These are phyloP conservation scores for Lepidochrysops patricia DNA, from an alignment of 2,888 invertebrate species.

Conservation along the genomic window DNA sequence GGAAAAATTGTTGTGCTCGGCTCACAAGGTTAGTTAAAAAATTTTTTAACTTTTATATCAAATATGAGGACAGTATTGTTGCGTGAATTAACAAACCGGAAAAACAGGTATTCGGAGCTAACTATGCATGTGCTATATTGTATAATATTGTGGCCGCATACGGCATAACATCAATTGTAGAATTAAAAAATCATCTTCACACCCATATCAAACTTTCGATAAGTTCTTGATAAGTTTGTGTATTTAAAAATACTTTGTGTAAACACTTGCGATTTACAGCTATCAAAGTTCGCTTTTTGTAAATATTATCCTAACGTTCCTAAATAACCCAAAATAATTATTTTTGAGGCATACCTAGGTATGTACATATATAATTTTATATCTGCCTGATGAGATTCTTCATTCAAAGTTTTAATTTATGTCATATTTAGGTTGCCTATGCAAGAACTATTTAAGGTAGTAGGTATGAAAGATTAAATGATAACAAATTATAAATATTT, in stretches of 20 bases:
- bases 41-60: not conserved
- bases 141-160: not conserved
- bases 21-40: constrained; percentile 78
- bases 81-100: not conserved
- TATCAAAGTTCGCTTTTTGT: not conserved
- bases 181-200: not conserved
- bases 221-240: not conserved
- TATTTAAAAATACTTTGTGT: not conserved
- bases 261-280: not conserved
- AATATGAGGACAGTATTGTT: not conserved
- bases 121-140: not conserved
- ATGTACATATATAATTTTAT: no score
- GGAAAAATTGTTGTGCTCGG: constrained; percentile 92
- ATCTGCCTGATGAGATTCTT: no score
- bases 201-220: not conserved
- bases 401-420: no score
- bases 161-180: not conserved
- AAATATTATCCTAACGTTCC: no score
- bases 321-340: no score
- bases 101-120: not conserved
- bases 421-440: no score
- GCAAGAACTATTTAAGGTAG: no score
- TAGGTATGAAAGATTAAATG: no score
- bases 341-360: no score
- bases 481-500: no score